Percentiles rank a stretch among this genome's conserved stretches.
These are phyloP conservation scores for Pavo muticus DNA, from an alignment of 2,113 vertebrate species.

Conservation along the genomic window DNA sequence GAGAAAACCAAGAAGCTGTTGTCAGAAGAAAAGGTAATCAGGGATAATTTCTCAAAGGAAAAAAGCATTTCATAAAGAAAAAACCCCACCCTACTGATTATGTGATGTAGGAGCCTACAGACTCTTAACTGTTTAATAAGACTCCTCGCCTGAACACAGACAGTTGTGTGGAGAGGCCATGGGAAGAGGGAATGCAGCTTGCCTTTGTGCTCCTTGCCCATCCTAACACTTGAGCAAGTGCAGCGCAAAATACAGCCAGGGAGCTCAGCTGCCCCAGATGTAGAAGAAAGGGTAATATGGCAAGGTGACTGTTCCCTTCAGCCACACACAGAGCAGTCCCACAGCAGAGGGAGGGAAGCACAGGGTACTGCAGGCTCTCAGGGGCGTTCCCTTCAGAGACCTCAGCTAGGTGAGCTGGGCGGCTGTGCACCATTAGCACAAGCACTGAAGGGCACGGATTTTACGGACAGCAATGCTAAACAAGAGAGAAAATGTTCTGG, in stretches of 20 bases:
- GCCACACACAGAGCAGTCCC: background rate
- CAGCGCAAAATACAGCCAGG: background rate
- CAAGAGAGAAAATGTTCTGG: background rate
- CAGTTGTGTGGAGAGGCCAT: background rate
- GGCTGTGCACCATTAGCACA: background rate
- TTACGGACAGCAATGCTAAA: background rate
- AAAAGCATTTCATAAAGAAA: background rate
- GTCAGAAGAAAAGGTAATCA: fast-evolving
- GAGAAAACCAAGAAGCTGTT: background rate
- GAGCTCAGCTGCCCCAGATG: background rate
- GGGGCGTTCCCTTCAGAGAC: background rate
- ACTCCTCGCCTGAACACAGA: background rate
- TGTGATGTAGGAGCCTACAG: background rate
- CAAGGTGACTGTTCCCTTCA: background rate
- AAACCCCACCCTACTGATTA: background rate
- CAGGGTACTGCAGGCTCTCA: background rate
- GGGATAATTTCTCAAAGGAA: background rate
- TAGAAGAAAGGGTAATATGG: background rate
- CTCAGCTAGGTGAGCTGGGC: no score
- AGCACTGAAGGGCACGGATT: background rate
- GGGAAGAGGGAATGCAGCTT: background rate
- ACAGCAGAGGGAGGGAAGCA: background rate
- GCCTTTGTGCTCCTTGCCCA: background rate
- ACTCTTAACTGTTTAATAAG: background rate
- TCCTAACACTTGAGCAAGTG: background rate